These are phyloP conservation scores for Heteromormyrus szaboi DNA, from an alignment of 2,797 vertebrate genomes.

Conservation along the genomic window DNA sequence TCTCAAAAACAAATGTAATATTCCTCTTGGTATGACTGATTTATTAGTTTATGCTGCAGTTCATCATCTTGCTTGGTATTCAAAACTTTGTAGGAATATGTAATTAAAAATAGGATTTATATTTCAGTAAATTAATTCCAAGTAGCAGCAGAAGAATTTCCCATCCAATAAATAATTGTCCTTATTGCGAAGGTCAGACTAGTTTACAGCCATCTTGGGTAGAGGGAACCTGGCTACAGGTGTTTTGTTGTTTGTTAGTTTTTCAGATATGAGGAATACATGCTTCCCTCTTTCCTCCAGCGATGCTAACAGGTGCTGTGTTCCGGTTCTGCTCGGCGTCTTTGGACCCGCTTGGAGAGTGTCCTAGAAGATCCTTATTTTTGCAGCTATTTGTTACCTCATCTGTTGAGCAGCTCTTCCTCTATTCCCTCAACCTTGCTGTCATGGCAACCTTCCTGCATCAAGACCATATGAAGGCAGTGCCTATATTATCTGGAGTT, in stretches of 20 bases:
- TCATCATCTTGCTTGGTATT: background rate
- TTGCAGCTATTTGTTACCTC: slow-evolving; percentile 57
- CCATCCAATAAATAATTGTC: background rate
- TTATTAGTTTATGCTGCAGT: background rate
- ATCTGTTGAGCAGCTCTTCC: slow-evolving; percentile 54
- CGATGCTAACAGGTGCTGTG: slow-evolving; percentile 48
- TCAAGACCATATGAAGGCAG: slow-evolving; percentile 57
- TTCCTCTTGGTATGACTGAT: background rate
- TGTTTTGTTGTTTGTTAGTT: background rate
- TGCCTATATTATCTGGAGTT: slow-evolving; percentile 55
- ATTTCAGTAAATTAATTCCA: background rate
- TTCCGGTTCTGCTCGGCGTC: slow-evolving; percentile 58
- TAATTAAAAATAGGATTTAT: background rate
- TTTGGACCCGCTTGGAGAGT: slow-evolving; percentile 38
- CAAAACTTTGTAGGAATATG: background rate
- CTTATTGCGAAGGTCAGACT: background rate
- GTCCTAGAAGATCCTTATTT: slow-evolving; percentile 37
- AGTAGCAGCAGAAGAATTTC: background rate
- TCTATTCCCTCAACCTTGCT: slow-evolving; percentile 62
- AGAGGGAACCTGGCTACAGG: background rate
- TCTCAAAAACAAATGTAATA: background rate
- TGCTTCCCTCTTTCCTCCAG: slow-evolving; percentile 38
- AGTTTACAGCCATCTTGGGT: background rate
- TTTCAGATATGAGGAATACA: background rate
- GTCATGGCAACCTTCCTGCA: slow-evolving; percentile 56